Evolutionary conservation across 2,888 invertebrate genomes (phyloP).

Genomic region (Nomada hirtipes): DNA sequence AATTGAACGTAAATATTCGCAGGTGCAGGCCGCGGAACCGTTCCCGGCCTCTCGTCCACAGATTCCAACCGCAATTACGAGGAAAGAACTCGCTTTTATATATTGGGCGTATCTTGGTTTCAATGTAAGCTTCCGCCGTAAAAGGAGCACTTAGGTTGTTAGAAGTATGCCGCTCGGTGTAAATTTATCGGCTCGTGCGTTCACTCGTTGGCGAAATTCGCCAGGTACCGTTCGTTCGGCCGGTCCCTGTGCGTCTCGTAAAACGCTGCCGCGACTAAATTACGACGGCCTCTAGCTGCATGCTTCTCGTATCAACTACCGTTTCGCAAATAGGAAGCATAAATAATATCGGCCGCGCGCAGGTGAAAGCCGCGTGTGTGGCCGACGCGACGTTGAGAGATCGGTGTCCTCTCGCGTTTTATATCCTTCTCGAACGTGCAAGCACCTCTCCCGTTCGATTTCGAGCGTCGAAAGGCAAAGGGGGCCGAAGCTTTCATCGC

Average conservation of each 20-base stretch:
- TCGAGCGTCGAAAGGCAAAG: not conserved
- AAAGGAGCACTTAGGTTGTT: conserved; percentile 58
- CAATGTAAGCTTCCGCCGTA: conserved; percentile 65
- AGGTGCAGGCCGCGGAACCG: conserved; percentile 59
- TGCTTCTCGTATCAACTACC: conserved; percentile 40
- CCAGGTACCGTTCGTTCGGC: conserved; percentile 40
- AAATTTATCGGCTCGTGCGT: conserved; percentile 67
- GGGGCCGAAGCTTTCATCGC: not conserved
- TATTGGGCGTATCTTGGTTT: conserved; percentile 51
- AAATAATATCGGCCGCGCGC: conserved; percentile 62
- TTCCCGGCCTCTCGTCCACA: not conserved
- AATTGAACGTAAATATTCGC: conserved; percentile 70
- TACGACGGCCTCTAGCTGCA: conserved; percentile 59
- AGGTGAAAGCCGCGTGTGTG: conserved; percentile 57
- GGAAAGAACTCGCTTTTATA: conserved; percentile 37
- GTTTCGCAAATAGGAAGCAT: conserved; percentile 61
- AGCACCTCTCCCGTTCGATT: not conserved
- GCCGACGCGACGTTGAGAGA: conserved; percentile 14
- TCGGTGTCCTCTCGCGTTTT: not conserved
- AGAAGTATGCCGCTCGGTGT: conserved; percentile 63
- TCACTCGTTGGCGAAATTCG: conserved; percentile 52
- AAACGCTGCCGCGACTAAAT: conserved; percentile 68
- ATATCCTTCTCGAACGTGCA: not conserved
- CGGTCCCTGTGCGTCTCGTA: conserved; percentile 66
- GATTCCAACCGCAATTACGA: conserved; percentile 59